Percentiles rank a stretch among this genome's conserved stretches.
phyloP scores from a whole-genome alignment of 2,888 invertebrate species.

The Watsonalla cultraria region DNA sequence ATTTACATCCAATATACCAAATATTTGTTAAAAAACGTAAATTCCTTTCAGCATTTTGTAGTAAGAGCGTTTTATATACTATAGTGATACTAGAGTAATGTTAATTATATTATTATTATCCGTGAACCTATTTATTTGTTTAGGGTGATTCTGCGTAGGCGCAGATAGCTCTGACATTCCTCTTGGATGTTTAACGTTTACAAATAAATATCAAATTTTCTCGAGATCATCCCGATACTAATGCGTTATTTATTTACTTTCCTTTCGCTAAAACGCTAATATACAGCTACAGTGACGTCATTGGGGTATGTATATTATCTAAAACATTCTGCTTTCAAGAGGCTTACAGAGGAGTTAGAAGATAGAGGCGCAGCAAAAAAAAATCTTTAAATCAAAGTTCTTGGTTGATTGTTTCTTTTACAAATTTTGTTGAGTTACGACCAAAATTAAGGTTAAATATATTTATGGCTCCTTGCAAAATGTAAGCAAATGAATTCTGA shows the following conservation, averaged over 20 bases:
- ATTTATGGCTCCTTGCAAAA: too few relatives aligned
- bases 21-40: constrained; percentile 6
- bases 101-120: constrained; percentile 56
- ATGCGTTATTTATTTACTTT: constrained; percentile 19
- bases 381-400: too few relatives aligned
- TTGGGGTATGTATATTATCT: too few relatives aligned
- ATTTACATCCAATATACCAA: constrained; percentile 24
- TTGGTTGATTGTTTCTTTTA: too few relatives aligned
- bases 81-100: constrained; percentile 74
- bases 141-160: constrained; percentile 53
- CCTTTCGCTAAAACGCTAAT: too few relatives aligned
- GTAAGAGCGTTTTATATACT: constrained; percentile 45
- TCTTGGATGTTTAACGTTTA: constrained; percentile 71
- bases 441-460: too few relatives aligned
- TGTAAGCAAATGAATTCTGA: too few relatives aligned
- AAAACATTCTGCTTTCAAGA: too few relatives aligned
- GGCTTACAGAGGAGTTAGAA: too few relatives aligned
- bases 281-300: too few relatives aligned
- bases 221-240: constrained; percentile 38
- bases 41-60: constrained; percentile 18
- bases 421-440: too few relatives aligned
- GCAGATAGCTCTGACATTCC: constrained; percentile 59
- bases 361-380: too few relatives aligned
- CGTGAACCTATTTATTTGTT: constrained; percentile 70
- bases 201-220: constrained; percentile 66